Conservation (phyloP, 1,140 invertebrate genomes). For the Lamellibrachia luymesi region DNA sequence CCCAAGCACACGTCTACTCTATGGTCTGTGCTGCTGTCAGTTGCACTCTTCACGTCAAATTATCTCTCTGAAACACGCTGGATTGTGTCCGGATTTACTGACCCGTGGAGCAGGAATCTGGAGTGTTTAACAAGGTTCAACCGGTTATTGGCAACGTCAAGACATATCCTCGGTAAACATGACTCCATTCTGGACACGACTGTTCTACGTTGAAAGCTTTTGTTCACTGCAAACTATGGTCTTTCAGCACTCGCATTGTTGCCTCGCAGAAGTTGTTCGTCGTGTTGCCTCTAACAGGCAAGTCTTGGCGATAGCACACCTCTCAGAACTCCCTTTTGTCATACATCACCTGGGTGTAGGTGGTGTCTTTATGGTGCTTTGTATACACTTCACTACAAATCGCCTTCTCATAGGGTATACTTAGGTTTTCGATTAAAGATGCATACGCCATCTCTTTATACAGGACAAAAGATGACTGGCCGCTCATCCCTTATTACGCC, state of each 20-base stretch:
- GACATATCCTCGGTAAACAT: background rate
- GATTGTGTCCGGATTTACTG: background rate
- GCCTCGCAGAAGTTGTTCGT: slow-evolving; percentile 19
- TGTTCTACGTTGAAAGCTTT: slow-evolving; percentile 16
- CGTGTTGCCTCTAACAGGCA: background rate
- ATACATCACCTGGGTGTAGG: too few species aligned
- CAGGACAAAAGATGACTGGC: too few species aligned
- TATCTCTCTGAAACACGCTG: background rate
- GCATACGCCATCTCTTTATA: too few species aligned
- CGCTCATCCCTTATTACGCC: too few species aligned
- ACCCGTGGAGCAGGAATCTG: background rate
- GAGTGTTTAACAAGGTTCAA: background rate
- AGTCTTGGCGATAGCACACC: background rate
- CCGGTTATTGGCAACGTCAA: slow-evolving; percentile 10
- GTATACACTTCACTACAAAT: too few species aligned
- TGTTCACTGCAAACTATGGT: background rate
- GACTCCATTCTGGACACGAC: background rate
- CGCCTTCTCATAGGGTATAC: too few species aligned
- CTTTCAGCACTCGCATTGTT: slow-evolving; percentile 9
- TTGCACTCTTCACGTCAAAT: background rate
- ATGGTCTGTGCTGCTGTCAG: background rate
- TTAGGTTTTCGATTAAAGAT: too few species aligned
- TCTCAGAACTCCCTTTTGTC: background rate
- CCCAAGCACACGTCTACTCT: background rate
- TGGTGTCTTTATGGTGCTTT: too few species aligned